Evolutionary conservation across 2,113 vertebrate genomes (phyloP), one percentile per base, ranked within the genome.

Genomic region (Calidris pygmaea): DNA sequence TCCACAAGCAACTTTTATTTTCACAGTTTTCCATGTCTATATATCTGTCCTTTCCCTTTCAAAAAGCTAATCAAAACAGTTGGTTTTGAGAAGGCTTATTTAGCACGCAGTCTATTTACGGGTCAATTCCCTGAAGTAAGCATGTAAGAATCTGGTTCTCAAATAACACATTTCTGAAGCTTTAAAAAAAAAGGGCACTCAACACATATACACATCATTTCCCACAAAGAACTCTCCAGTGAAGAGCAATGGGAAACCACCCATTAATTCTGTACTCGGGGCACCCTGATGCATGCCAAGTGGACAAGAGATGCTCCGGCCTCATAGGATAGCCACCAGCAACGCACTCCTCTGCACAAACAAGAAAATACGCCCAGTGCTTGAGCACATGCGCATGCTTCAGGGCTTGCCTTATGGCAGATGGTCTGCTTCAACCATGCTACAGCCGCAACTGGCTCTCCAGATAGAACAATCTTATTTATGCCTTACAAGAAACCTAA

Each of bases 311-410:
- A 8, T 1, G 2, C 34, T 82, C 14, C 16, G 0, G 0, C 6
- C 1, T 2, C 39, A 4, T 0, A 1, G 56, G 35, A 70, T 37
- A 74, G 30, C 30, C 1, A 3, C 45, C 26, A 63, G n/a, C 0
- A 0, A 30, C 1, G 7, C 15, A 45, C 1, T 12, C 4, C 10
- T 59, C 32, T 3, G 2, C 14, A 43, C 52, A 48, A 65, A 34
- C 20, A 70, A 17, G 14, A 4, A 56, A 43, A 11, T 7, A 12
- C 1, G 2, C 3, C 24, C 17, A 3, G 5, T 4, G 9, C 4
- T 41, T 3, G 0, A 67, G 50, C 12, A 32, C 15, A 32, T 1
- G 3, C 1, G 2, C 14, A 29, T 17, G 26, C 32, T 37, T 41
- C 34, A 66, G 23, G 19, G 24, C 45, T 65, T 76, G 3, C 0